phyloP scores from a whole-genome alignment of 2,113 vertebrate species.

The Gnathonemus echidnorhynchus region DNA sequence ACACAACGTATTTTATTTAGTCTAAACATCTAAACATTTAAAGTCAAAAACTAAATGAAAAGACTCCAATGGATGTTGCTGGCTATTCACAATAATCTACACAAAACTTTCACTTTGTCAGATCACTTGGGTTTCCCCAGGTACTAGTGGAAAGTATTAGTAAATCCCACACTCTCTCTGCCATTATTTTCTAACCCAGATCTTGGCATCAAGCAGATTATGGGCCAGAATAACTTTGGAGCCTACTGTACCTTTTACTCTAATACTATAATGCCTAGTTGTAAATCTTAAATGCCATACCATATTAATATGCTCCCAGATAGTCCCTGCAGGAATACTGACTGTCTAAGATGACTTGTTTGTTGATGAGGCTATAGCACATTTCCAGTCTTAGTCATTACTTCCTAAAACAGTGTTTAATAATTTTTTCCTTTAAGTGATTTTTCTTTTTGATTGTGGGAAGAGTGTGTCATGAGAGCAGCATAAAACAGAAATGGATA shows the following conservation, averaged over 20 bases:
- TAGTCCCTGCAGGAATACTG: not conserved
- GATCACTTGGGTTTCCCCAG: not conserved
- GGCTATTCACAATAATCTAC: not conserved
- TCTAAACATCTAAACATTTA: not conserved
- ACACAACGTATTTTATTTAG: not conserved
- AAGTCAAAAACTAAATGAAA: not conserved
- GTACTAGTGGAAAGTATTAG: constrained; percentile 1
- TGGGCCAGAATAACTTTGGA: not conserved
- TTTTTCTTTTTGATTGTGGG: not conserved
- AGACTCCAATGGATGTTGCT: not conserved
- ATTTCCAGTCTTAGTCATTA: not conserved
- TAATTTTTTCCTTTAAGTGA: not conserved
- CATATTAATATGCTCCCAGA: not conserved
- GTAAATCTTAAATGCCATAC: not conserved
- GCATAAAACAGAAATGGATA: not conserved
- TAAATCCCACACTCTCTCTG: not conserved
- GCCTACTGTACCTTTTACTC: not conserved
- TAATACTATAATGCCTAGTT: not conserved
- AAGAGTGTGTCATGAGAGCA: not conserved
- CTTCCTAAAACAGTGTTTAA: not conserved
- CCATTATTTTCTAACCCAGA: constrained; percentile 2
- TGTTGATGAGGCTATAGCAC: not conserved
- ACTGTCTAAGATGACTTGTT: not conserved
- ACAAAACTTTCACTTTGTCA: not conserved
- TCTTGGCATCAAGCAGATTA: not conserved